Percentiles rank a stretch among this genome's conserved stretches.
These are phyloP conservation scores for Drosophila testacea DNA, from an alignment of 2,888 invertebrate species.

Conservation along the genomic window DNA sequence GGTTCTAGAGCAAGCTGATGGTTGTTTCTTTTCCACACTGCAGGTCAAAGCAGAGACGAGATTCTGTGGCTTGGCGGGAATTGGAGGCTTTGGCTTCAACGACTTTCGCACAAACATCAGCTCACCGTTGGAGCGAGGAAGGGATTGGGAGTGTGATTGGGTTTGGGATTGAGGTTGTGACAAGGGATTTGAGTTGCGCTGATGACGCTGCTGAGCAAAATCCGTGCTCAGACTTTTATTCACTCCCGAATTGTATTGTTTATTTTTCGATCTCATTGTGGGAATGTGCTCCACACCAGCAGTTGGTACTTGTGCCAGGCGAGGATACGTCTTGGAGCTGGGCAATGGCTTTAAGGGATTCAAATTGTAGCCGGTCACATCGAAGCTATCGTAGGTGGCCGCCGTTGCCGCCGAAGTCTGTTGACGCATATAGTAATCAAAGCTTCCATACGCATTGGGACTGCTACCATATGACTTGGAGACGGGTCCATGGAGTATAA, in stretches of 20 bases:
- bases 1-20: conserved; percentile 69
- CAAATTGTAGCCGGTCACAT: conserved; percentile 84
- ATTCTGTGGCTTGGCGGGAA: conserved; percentile 83
- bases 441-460: conserved; percentile 87
- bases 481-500: conserved; percentile 84
- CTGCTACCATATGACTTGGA: conserved; percentile 89
- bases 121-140: conserved; percentile 29
- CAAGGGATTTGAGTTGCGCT: conserved; percentile 75
- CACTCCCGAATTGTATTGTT: conserved; percentile 83
- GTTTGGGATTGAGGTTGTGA: conserved; percentile 22
- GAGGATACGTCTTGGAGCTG: conserved; percentile 83
- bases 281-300: conserved; percentile 81
- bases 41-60: conserved; percentile 76
- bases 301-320: conserved; percentile 60
- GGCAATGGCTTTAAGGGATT: conserved; percentile 76
- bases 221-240: conserved; percentile 85
- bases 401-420: conserved; percentile 39
- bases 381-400: conserved; percentile 84
- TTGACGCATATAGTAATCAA: conserved; percentile 86
- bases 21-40: conserved; percentile 68
- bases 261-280: conserved; percentile 83
- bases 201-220: conserved; percentile 84
- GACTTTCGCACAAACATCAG: conserved; percentile 75
- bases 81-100: conserved; percentile 80
- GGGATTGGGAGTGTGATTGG: conserved; percentile 3